Conservation (phyloP, 1,140 invertebrate genomes). For the Papilio polyxenes region DNA sequence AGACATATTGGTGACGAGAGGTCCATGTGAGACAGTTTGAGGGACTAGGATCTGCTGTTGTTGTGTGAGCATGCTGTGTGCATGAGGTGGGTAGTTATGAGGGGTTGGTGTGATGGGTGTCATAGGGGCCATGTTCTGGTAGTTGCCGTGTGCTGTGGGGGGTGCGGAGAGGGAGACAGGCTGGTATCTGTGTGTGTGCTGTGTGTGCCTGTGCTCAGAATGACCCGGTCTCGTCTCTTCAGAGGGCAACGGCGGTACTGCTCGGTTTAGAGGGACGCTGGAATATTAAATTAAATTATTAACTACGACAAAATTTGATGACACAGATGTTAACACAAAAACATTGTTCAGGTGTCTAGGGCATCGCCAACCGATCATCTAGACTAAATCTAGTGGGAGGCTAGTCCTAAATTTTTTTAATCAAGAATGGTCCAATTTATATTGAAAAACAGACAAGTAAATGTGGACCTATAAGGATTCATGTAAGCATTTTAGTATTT, state of each 20-base stretch:
- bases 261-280: slow-evolving; percentile 64
- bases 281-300: slow-evolving; percentile 39
- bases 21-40: slow-evolving; percentile 51
- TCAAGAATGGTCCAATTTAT: too few species aligned
- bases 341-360: too few species aligned
- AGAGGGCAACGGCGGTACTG: slow-evolving; percentile 62
- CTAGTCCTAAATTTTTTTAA: too few species aligned
- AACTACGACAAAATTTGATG: not conserved
- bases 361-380: too few species aligned
- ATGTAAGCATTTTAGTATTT: too few species aligned
- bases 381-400: too few species aligned
- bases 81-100: slow-evolving; percentile 53
- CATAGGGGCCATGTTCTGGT: slow-evolving; percentile 64
- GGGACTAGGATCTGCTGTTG: slow-evolving; percentile 46
- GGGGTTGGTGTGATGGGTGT: slow-evolving; percentile 57
- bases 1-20: slow-evolving; percentile 52
- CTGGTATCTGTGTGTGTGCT: slow-evolving; percentile 69
- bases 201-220: slow-evolving; percentile 65
- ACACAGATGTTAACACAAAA: too few species aligned
- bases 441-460: too few species aligned
- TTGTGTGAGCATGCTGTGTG: slow-evolving; percentile 43
- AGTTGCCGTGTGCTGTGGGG: slow-evolving; percentile 62
- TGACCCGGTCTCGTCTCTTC: slow-evolving; percentile 57
- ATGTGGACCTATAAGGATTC: too few species aligned
- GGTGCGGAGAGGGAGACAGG: slow-evolving; percentile 75